These are phyloP conservation scores for Gymnoscopelus braueri DNA, from an alignment of 2,797 vertebrate species.

Conservation along the genomic window DNA sequence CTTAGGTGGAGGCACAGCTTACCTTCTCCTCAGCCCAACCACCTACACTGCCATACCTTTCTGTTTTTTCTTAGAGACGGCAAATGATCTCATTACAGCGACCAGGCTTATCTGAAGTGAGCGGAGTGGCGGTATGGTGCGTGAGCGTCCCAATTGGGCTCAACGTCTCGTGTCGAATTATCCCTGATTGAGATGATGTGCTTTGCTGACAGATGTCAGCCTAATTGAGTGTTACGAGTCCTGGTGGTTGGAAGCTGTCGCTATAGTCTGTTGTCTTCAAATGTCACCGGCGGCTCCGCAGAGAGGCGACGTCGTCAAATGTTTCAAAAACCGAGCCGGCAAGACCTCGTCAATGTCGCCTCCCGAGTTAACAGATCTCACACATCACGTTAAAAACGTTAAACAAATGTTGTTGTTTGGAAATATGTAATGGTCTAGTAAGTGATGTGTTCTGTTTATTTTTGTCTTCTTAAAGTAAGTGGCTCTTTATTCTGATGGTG, in stretches of 20 bases:
- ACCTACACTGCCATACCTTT: conserved; percentile 23
- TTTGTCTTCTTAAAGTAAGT: no score
- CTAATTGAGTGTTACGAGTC: conserved; percentile 63
- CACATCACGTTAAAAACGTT: no score
- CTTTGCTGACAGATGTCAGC: conserved; percentile 66
- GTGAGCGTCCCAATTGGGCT: conserved; percentile 42
- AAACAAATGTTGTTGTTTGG: no score
- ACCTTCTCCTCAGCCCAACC: no score
- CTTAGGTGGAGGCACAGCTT: no score
- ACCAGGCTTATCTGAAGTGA: conserved; percentile 51
- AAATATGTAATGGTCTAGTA: no score
- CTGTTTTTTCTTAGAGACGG: conserved; percentile 32
- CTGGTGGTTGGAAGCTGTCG: conserved; percentile 41
- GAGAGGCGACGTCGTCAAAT: conserved; percentile 21
- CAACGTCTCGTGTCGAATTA: conserved; percentile 57
- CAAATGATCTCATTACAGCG: conserved; percentile 58
- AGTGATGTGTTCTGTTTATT: no score
- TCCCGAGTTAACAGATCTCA: no score
- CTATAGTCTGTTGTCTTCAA: conserved; percentile 8
- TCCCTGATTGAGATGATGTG: conserved; percentile 52
- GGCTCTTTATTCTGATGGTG: no score
- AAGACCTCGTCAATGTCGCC: no score
- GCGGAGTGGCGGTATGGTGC: conserved; percentile 41
- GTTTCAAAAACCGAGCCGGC: background rate
- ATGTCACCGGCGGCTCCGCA: no score